Evolutionary conservation across 2,113 vertebrate genomes (phyloP).

Genomic region (Phoxinus phoxinus): DNA sequence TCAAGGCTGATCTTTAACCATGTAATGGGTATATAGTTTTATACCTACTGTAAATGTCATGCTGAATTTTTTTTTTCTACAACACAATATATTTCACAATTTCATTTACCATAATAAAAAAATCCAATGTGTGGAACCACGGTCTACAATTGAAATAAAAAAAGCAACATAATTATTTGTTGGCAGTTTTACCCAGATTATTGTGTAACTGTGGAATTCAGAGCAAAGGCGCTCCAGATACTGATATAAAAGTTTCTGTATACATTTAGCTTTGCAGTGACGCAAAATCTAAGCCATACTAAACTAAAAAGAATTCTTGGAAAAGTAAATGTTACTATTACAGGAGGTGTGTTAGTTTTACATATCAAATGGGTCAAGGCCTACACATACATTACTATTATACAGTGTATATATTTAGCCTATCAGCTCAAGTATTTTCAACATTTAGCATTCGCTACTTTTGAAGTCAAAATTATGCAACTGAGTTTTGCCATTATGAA

Average conservation of each 20-base stretch:
- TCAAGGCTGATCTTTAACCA: not conserved
- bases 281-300: not conserved
- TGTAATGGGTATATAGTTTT: not conserved
- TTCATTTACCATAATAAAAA: not conserved
- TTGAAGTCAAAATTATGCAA: not conserved
- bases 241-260: not conserved
- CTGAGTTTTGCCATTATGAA: not conserved
- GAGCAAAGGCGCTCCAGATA: not conserved
- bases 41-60: not conserved
- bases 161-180: not conserved
- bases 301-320: not conserved
- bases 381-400: not conserved
- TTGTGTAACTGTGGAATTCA: not conserved
- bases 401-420: not conserved
- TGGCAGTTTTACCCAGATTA: not conserved
- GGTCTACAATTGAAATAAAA: not conserved
- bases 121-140: not conserved
- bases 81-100: too few relatives aligned
- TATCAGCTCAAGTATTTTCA: not conserved
- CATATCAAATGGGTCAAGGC: not conserved
- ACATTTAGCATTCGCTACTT: not conserved
- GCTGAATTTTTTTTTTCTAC: not conserved
- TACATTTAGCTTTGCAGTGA: not conserved
- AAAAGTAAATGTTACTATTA: conserved; percentile 25
- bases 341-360: not conserved